phyloP scores from a whole-genome alignment of 2,113 vertebrate species.

The Clarias gariepinus region DNA sequence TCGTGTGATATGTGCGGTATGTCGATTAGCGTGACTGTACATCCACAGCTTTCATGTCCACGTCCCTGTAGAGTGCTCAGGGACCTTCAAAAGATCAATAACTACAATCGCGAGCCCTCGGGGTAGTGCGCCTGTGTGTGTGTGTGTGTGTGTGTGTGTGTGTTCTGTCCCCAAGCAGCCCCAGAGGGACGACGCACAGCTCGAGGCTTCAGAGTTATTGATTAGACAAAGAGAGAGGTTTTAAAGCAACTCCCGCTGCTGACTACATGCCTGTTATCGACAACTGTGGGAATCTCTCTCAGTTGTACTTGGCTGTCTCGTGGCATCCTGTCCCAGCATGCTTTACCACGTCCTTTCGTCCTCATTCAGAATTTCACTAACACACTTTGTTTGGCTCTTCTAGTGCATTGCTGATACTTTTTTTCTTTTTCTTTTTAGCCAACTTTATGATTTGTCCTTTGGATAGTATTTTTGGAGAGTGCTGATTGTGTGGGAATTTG shows the following conservation, averaged over 20 bases:
- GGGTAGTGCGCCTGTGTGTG: conserved; percentile 18
- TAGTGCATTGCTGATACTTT: not conserved
- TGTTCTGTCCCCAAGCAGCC: conserved; percentile 48
- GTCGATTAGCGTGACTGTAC: not conserved
- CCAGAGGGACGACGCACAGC: conserved; percentile 39
- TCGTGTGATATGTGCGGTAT: not conserved
- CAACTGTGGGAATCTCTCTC: conserved; percentile 45
- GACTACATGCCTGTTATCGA: conserved; percentile 44
- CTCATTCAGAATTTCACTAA: not conserved
- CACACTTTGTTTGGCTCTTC: not conserved
- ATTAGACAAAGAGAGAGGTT: conserved; percentile 60
- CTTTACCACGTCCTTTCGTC: not conserved
- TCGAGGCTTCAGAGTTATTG: conserved; percentile 58
- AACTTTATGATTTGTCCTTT: not conserved
- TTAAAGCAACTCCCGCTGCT: conserved; percentile 56
- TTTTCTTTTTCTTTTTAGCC: not conserved
- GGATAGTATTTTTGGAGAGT: not conserved
- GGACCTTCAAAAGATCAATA: conserved; percentile 49
- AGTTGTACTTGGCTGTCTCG: not conserved
- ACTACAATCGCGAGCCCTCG: conserved; percentile 46
- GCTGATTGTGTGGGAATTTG: not conserved
- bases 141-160: conserved; percentile 16
- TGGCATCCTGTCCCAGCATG: not conserved
- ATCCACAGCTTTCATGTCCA: conserved; percentile 15
- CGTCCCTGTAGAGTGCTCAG: conserved; percentile 39